phyloP scores from a whole-genome alignment of 64 coral and sea anemone species.

The Stylophora pistillata region DNA sequence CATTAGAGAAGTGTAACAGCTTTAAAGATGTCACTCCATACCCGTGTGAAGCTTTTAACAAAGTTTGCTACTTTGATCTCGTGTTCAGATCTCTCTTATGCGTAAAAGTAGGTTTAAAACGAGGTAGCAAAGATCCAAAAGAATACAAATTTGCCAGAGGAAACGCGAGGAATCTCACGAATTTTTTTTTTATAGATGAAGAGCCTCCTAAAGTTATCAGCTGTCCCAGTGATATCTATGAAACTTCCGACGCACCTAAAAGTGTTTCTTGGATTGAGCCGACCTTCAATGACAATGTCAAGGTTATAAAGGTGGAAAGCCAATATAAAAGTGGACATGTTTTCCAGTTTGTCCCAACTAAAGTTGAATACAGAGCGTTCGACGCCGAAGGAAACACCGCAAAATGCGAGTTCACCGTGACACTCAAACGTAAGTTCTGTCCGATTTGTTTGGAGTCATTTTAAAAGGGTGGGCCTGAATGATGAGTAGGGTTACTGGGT shows the following conservation, averaged over 20 bases:
- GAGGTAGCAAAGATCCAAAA: not conserved
- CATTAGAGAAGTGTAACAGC: too few relatives aligned
- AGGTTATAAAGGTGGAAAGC: slow-evolving; percentile 25
- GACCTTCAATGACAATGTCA: slow-evolving; percentile 44
- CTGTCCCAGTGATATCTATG: slow-evolving; percentile 6
- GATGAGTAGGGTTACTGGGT: too few relatives aligned
- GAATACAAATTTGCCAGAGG: too few relatives aligned
- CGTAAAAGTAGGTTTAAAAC: too few relatives aligned
- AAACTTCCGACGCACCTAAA: not conserved
- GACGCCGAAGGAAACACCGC: slow-evolving; percentile 34
- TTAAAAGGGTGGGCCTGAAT: too few relatives aligned
- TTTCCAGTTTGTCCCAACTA: slow-evolving; percentile 8
- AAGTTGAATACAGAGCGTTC: slow-evolving; percentile 13
- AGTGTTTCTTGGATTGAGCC: slow-evolving; percentile 56
- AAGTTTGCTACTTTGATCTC: too few relatives aligned
- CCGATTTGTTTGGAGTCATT: not conserved
- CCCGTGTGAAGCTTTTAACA: too few relatives aligned
- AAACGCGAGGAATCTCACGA: too few relatives aligned
- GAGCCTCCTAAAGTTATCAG: slow-evolving; percentile 17
- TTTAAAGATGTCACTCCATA: too few relatives aligned
- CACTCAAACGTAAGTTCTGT: slow-evolving; percentile 32
- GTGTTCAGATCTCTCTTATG: too few relatives aligned
- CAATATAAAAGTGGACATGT: not conserved
- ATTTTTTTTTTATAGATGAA: slow-evolving; percentile 19
- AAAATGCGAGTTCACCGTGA: slow-evolving; percentile 25